Conservation (phyloP, 2,113 vertebrate genomes). For the Lophochroa leadbeateri region DNA sequence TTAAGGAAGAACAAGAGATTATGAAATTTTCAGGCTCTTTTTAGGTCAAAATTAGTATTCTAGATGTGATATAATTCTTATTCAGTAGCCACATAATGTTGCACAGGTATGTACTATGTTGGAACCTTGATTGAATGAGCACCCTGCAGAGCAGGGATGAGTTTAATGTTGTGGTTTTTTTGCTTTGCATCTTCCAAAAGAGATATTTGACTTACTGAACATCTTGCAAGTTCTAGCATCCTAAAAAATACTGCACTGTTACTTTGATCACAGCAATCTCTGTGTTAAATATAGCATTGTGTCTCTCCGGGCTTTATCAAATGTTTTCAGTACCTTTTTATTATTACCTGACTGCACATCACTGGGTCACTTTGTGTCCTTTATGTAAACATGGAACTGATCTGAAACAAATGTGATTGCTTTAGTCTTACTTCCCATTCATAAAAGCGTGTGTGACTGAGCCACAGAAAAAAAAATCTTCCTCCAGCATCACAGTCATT, state of each 20-base stretch:
- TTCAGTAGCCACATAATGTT: background rate
- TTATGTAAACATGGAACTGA: background rate
- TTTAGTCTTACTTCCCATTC: background rate
- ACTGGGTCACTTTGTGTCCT: background rate
- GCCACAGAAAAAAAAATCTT: background rate
- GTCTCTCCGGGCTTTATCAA: background rate
- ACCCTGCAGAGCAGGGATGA: background rate
- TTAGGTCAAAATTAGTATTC: background rate
- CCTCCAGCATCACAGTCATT: background rate
- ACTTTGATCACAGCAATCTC: background rate
- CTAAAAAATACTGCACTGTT: background rate
- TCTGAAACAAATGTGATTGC: background rate
- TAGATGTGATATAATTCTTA: background rate
- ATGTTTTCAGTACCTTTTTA: background rate
- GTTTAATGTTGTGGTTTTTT: background rate
- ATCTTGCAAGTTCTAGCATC: background rate
- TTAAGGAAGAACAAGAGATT: background rate
- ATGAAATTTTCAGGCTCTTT: background rate
- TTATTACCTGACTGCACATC: background rate
- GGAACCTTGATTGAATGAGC: background rate
- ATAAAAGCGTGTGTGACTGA: background rate
- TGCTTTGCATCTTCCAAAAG: background rate
- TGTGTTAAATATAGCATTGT: fast-evolving
- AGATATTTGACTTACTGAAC: background rate
- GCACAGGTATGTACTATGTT: background rate